phyloP scores from a whole-genome alignment of 2,888 invertebrate species.

The Scaptomyza tumidula region DNA sequence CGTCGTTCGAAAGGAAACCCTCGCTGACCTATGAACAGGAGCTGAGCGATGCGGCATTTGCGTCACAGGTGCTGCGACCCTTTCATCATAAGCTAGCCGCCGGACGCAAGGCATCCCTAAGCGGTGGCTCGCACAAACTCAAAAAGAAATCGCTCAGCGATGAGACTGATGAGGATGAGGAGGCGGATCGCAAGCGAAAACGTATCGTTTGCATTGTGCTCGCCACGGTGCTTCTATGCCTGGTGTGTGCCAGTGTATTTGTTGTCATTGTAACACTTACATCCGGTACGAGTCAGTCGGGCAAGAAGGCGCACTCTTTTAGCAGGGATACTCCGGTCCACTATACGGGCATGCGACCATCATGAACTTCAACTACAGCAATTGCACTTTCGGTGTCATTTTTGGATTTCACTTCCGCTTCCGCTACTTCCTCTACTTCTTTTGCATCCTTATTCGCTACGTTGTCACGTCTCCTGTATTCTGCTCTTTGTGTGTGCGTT shows the following conservation, averaged over 20 bases:
- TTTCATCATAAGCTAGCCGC: conserved; percentile 82
- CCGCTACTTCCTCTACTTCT: conserved; percentile 29
- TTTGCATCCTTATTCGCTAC: conserved; percentile 1
- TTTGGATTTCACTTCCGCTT: conserved; percentile 53
- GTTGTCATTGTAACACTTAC: conserved; percentile 92
- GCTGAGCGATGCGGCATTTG: conserved; percentile 83
- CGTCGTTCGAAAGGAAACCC: conserved; percentile 83
- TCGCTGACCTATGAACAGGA: conserved; percentile 84
- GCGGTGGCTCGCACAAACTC: conserved; percentile 77
- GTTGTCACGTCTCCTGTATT: conserved; percentile 18
- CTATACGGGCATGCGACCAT: conserved; percentile 83
- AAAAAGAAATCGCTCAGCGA: conserved; percentile 85
- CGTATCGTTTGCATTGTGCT: conserved; percentile 90
- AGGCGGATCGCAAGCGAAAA: conserved; percentile 88
- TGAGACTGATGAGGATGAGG: conserved; percentile 85
- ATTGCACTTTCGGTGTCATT: conserved; percentile 33
- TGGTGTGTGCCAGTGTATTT: conserved; percentile 90
- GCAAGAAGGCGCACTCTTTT: conserved; percentile 88
- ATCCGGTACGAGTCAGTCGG: conserved; percentile 88
- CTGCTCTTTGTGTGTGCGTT: conserved; percentile 30
- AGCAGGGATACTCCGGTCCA: conserved; percentile 85
- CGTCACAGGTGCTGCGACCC: conserved; percentile 83
- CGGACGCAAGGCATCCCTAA: conserved; percentile 80
- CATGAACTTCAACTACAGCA: conserved; percentile 64
- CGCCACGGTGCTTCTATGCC: conserved; percentile 88